Evolutionary conservation across 2,888 invertebrate species (phyloP).

Genomic region (Strigamia transsilvanica): DNA sequence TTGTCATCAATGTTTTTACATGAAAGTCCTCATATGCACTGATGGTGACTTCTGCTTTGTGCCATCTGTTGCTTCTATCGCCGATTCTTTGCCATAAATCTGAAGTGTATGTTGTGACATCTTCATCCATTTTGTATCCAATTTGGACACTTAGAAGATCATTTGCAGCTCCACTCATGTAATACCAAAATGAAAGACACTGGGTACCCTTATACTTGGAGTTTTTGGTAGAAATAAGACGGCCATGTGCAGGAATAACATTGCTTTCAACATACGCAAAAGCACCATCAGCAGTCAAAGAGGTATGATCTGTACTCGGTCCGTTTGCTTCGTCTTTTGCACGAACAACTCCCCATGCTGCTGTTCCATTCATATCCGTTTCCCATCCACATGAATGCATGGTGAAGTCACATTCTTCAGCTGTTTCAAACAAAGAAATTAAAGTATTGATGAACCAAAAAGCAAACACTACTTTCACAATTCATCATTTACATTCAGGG

Average conservation of each 20-base stretch:
- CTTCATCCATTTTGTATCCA: not conserved
- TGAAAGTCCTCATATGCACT: not conserved
- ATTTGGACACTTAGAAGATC: not conserved
- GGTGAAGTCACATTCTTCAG: not conserved
- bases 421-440: not conserved
- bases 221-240: not conserved
- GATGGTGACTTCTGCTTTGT: not conserved
- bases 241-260: not conserved
- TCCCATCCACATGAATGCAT: not conserved
- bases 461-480: too few species aligned
- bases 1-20: not conserved
- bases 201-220: slow-evolving; percentile 13
- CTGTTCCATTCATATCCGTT: not conserved
- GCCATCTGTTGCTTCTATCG: slow-evolving; percentile 32
- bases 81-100: slow-evolving; percentile 26
- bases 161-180: slow-evolving; percentile 36
- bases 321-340: not conserved
- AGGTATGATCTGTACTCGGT: not conserved
- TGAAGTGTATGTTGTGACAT: not conserved
- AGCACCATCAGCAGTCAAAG: not conserved
- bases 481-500: not conserved
- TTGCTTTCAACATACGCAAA: not conserved
- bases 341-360: not conserved
- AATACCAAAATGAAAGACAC: slow-evolving; percentile 42
- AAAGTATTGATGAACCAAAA: not conserved